phyloP scores from a whole-genome alignment of 1,140 invertebrate genomes.

The Cydia amplana region DNA sequence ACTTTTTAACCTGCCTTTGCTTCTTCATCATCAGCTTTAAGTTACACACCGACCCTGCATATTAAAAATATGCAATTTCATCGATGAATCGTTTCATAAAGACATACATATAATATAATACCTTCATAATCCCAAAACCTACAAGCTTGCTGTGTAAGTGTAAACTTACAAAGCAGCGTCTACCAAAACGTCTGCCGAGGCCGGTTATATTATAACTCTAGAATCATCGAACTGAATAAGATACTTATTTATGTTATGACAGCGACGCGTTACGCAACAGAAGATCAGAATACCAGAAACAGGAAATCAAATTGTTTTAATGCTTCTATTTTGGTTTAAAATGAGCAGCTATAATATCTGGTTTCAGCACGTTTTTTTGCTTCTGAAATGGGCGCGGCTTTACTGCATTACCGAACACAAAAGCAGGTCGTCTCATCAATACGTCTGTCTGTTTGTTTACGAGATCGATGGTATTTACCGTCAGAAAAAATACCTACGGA shows the following conservation, averaged over 20 bases:
- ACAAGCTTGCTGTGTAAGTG: no score
- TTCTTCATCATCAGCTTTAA: no score
- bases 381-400: not conserved
- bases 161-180: not conserved
- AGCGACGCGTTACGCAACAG: constrained; percentile 15
- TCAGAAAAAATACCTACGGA: not conserved
- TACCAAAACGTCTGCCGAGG: constrained; percentile 15
- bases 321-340: constrained; percentile 20
- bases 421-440: constrained; percentile 2
- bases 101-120: no score
- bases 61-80: no score
- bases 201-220: not conserved
- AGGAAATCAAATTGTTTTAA: constrained; percentile 29
- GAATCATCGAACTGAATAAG: constrained; percentile 22
- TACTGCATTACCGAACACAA: constrained; percentile 11
- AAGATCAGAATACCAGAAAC: constrained; percentile 13
- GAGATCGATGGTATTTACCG: not conserved
- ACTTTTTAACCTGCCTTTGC: no score
- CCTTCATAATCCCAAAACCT: no score
- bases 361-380: constrained; percentile 15
- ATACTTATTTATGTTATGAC: constrained; percentile 12
- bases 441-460: constrained; percentile 14
- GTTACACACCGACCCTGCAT: no score
- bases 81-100: no score
- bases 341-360: constrained; percentile 14